A percentile compares a stretch with the other conserved stretches of the same genome.
These are phyloP conservation scores for Mormyrops boulengeri DNA, from an alignment of 2,797 vertebrate genomes.

Conservation along the genomic window DNA sequence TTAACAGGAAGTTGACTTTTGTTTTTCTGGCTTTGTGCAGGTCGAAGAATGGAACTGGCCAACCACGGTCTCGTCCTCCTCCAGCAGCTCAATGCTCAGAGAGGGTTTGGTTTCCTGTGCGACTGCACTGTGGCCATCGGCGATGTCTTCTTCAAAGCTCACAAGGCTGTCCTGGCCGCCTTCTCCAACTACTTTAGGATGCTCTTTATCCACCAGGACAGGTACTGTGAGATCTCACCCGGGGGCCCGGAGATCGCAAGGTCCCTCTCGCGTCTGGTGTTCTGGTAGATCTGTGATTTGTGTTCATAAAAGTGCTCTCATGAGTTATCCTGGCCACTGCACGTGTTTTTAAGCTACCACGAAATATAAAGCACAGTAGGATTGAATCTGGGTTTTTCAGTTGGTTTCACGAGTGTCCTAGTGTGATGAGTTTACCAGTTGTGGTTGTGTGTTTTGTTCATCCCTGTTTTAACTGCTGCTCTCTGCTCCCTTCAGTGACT, in stretches of 20 bases:
- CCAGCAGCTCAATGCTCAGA: constrained; percentile 78
- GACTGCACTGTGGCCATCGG: constrained; percentile 83
- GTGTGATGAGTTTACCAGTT: neutral
- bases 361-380: neutral
- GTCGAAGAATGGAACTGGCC: constrained; percentile 78
- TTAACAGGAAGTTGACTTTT: neutral
- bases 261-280: neutral
- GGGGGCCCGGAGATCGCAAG: neutral
- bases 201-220: constrained; percentile 82
- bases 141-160: constrained; percentile 82
- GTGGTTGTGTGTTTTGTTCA: neutral
- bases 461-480: constrained; percentile 21
- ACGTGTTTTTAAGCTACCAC: neutral
- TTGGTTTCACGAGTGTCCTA: neutral
- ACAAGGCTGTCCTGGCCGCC: constrained; percentile 78
- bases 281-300: neutral
- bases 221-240: constrained; percentile 52
- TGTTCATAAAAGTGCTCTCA: neutral
- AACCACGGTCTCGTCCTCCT: constrained; percentile 82
- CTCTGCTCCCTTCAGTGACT: constrained; percentile 64
- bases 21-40: constrained; percentile 53
- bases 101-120: constrained; percentile 80
- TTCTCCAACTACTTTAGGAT: constrained; percentile 87
- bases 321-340: neutral
- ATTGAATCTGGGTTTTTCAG: neutral